Percentiles rank a stretch among this genome's conserved stretches.
These are phyloP conservation scores for Syrmaticus mikado DNA, from an alignment of 2,113 vertebrate genomes.

Conservation along the genomic window DNA sequence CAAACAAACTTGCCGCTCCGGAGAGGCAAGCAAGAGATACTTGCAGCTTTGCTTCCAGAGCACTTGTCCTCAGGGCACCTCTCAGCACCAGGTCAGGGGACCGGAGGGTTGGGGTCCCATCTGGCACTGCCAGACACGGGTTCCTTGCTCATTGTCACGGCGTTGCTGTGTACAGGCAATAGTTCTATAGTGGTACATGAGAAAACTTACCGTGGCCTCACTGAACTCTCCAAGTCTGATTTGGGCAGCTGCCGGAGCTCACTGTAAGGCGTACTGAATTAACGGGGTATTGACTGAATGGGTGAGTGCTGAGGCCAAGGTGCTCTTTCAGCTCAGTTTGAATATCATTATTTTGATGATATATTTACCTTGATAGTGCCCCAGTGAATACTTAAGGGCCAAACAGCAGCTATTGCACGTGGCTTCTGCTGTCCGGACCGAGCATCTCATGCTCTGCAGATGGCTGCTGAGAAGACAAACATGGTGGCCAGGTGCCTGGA, in stretches of 20 bases:
- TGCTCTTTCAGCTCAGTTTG: background rate
- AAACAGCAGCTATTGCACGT: background rate
- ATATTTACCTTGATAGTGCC: background rate
- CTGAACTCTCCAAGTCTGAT: background rate
- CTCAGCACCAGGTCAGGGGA: too few species aligned
- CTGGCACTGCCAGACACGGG: background rate
- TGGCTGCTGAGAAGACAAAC: background rate
- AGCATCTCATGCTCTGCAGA: background rate
- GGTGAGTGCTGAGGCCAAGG: background rate
- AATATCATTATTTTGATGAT: background rate
- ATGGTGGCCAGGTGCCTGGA: background rate
- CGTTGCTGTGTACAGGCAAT: background rate
- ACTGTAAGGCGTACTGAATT: background rate
- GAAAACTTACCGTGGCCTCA: background rate
- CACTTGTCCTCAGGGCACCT: background rate
- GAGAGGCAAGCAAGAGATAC: background rate
- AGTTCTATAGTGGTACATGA: background rate
- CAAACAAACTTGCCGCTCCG: constrained; percentile 48
- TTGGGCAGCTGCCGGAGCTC: background rate
- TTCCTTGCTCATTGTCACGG: background rate
- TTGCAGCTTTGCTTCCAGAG: constrained; percentile 61
- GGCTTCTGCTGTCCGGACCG: background rate
- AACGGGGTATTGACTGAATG: background rate
- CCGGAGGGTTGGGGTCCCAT: background rate
- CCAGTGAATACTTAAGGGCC: background rate